Conservation (phyloP, 2,888 invertebrate species). For the Pristionchus exspectatus region DNA sequence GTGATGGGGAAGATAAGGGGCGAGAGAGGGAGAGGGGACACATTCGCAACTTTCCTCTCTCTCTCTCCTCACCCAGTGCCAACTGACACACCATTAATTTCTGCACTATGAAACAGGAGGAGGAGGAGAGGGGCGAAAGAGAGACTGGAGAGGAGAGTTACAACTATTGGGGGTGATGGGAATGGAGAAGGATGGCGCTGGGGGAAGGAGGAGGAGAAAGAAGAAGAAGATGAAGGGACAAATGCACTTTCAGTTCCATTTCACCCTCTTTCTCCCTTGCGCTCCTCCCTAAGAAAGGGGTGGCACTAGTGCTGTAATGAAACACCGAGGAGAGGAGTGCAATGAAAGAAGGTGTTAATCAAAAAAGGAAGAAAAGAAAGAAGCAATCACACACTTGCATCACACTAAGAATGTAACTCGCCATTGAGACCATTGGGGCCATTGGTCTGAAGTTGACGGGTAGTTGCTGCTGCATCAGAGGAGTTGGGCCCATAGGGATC, state of each 20-base stretch:
- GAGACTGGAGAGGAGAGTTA: conserved; percentile 19
- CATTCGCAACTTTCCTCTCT: not conserved
- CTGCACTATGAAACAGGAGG: conserved; percentile 5
- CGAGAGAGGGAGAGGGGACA: not conserved
- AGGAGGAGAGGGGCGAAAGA: not conserved
- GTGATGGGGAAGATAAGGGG: not conserved
- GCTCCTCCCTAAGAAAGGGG: conserved; percentile 39
- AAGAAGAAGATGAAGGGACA: not conserved
- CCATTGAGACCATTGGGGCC: not conserved
- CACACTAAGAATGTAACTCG: not conserved
- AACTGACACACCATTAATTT: conserved; percentile 39
- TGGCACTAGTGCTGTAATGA: not conserved
- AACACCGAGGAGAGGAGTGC: not conserved
- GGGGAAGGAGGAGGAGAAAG: not conserved
- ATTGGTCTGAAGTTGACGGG: not conserved
- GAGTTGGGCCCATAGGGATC: not conserved
- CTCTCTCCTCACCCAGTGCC: not conserved
- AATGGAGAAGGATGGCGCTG: conserved; percentile 26
- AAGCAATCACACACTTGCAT: not conserved
- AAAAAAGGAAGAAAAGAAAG: not conserved
- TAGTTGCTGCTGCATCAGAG: conserved; percentile 4
- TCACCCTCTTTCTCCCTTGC: conserved; percentile 13
- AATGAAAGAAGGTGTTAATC: not conserved
- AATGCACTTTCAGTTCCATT: conserved; percentile 44
- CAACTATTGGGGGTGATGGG: not conserved